These are phyloP conservation scores for Drosophila neotestacea DNA, from an alignment of 2,888 invertebrate species.

Conservation along the genomic window DNA sequence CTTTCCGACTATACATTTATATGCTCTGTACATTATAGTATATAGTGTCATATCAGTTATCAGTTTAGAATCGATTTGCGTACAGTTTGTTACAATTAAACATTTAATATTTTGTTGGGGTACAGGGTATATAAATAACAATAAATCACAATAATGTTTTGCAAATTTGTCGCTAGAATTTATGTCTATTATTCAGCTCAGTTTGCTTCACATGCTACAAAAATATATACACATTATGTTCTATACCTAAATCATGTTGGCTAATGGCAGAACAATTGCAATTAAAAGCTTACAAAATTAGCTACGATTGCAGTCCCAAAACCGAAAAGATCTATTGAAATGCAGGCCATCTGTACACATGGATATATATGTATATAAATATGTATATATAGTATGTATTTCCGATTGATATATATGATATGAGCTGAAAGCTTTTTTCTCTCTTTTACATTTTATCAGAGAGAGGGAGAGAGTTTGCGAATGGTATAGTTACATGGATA, in stretches of 20 bases:
- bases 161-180: constrained; percentile 73
- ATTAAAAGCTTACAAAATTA: constrained; percentile 54
- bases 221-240: constrained; percentile 64
- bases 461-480: constrained; percentile 5
- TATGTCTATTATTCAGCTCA: constrained; percentile 63
- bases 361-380: constrained; percentile 5
- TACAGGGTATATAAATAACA: constrained; percentile 65
- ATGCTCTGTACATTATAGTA: constrained; percentile 30
- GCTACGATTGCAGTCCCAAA: constrained; percentile 52
- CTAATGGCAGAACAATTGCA: constrained; percentile 58
- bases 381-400: too few species aligned
- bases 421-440: constrained; percentile 48
- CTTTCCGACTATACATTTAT: constrained; percentile 48
- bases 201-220: constrained; percentile 61
- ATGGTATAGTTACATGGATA: constrained; percentile 38
- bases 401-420: constrained; percentile 40
- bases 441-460: constrained; percentile 15
- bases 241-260: constrained; percentile 54
- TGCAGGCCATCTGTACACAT: constrained; percentile 42
- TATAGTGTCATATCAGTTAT: constrained; percentile 3
- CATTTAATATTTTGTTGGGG: background rate
- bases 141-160: constrained; percentile 75
- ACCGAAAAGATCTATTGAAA: constrained; percentile 52
- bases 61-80: constrained; percentile 10
- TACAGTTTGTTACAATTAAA: constrained; percentile 3